Evolutionary conservation across 2,888 invertebrate species (phyloP).

Genomic region (Limenitis camilla): DNA sequence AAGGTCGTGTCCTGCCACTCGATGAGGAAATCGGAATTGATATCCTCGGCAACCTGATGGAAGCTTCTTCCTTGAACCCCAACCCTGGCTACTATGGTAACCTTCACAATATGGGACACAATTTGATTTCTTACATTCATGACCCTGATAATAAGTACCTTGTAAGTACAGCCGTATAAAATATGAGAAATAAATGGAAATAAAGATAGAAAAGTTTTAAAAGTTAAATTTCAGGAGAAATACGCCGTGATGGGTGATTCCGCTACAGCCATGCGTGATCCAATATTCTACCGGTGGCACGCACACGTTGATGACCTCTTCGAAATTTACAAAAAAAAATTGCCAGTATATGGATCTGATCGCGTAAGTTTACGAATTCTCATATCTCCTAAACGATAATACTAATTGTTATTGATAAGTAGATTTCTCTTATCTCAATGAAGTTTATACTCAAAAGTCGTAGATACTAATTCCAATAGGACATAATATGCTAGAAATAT

Average conservation of each 20-base stretch:
- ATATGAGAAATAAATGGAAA: too few relatives aligned
- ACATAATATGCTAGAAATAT: too few relatives aligned
- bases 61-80: slow-evolving; percentile 80
- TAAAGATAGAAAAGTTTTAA: too few relatives aligned
- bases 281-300: slow-evolving; percentile 87
- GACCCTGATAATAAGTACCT: slow-evolving; percentile 86
- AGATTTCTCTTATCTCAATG: too few relatives aligned
- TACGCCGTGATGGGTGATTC: slow-evolving; percentile 83
- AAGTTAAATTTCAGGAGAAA: too few relatives aligned
- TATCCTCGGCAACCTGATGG: slow-evolving; percentile 85
- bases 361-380: too few relatives aligned
- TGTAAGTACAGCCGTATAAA: slow-evolving; percentile 45
- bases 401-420: too few relatives aligned
- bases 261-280: slow-evolving; percentile 90
- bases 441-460: too few relatives aligned
- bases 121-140: slow-evolving; percentile 83
- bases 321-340: too few relatives aligned
- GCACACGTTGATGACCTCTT: slow-evolving; percentile 74
- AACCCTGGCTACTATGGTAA: slow-evolving; percentile 84
- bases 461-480: too few relatives aligned
- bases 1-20: slow-evolving; percentile 71
- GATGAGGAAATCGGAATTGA: slow-evolving; percentile 84
- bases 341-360: too few relatives aligned
- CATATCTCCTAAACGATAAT: too few relatives aligned
- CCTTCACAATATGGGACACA: slow-evolving; percentile 88